Evolutionary conservation across 2,888 invertebrate genomes (phyloP), one percentile per base, ranked within the genome.

Genomic region (Calliopum simillimum): DNA sequence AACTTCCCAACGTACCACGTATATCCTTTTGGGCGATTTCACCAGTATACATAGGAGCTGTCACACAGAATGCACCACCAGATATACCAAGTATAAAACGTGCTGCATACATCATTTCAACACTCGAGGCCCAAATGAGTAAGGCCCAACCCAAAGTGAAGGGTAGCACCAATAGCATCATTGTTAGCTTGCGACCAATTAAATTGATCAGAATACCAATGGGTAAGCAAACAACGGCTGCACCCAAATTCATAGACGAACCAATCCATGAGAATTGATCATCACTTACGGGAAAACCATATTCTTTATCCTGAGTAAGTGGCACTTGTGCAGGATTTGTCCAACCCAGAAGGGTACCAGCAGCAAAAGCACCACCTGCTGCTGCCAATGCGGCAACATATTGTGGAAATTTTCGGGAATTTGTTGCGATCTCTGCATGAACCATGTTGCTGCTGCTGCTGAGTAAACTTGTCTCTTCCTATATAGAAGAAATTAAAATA

Each of bases 21-120:
- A 95, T 91, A 21, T 92, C 90, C 75, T 92, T 93, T 77, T 95
- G 92, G 0, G 96, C 91, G 59, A 95, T 95, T 88, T 98, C 98
- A 41, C 91, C 92, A 4, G 92, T 93, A 82, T 95, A 96, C 73
- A 96, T 90, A 0, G 97, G 96, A 0, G 93, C 93, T 0, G 93
- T 92, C 33, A 95, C 90, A 77, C 94, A 95, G 80, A 93, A 93
- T 0, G 94, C 93, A 23, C 95, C 95, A 69, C 85, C 86, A n/a
- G 86, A 80, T 67, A 86, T 77, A 71, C 86, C 86, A 61, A 86
- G 73, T 14, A 86, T 78, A 62, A 84, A 84, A 55, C 86, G 82
- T 0, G 85, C 84, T 2, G 69, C 71, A 51, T 79, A 82, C 79
- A 86, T 77, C 84, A 85, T 84, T 62, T 66, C 72, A 44, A 86